phyloP scores from a whole-genome alignment of 2,888 invertebrate genomes.

The Troides aeacus region DNA sequence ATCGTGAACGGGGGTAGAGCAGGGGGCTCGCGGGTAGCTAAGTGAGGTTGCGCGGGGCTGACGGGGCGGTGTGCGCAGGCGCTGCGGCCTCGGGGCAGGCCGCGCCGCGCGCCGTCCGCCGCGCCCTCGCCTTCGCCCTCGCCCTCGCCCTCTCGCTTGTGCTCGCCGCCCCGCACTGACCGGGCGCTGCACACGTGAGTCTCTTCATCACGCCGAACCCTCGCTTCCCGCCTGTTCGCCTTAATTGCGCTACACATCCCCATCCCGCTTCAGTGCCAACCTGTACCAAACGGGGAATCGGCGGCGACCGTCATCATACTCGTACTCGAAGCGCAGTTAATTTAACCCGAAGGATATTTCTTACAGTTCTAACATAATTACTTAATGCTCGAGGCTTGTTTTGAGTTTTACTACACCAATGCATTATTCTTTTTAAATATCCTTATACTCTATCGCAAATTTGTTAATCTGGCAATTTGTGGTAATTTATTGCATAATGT shows the following conservation, averaged over 20 bases:
- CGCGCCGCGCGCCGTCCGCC: conserved; percentile 64
- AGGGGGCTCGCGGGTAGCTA: conserved; percentile 32
- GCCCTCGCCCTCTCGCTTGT: conserved; percentile 67
- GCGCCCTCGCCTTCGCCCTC: conserved; percentile 65
- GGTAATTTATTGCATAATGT: neutral
- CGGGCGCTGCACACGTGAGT: conserved; percentile 74
- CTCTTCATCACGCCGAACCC: conserved; percentile 40
- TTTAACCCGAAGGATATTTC: conserved; percentile 20
- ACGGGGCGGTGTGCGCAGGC: conserved; percentile 67
- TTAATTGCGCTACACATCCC: conserved; percentile 32
- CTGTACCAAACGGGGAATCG: neutral
- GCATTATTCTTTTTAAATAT: conserved; percentile 5
- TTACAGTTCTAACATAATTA: neutral
- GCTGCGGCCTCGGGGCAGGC: conserved; percentile 63
- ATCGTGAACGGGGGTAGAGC: conserved; percentile 25
- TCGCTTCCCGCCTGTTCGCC: conserved; percentile 31
- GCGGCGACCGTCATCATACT: no score
- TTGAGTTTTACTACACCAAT: neutral
- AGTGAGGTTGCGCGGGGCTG: conserved; percentile 41
- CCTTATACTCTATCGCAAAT: neutral
- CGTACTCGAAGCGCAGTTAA: neutral
- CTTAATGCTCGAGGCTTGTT: conserved; percentile 14
- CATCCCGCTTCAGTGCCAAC: conserved; percentile 5
- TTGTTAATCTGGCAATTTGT: neutral
- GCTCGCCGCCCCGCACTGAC: conserved; percentile 72